These are phyloP conservation scores for Ceriagrion tenellum DNA, from an alignment of 2,888 invertebrate species.

Conservation along the genomic window DNA sequence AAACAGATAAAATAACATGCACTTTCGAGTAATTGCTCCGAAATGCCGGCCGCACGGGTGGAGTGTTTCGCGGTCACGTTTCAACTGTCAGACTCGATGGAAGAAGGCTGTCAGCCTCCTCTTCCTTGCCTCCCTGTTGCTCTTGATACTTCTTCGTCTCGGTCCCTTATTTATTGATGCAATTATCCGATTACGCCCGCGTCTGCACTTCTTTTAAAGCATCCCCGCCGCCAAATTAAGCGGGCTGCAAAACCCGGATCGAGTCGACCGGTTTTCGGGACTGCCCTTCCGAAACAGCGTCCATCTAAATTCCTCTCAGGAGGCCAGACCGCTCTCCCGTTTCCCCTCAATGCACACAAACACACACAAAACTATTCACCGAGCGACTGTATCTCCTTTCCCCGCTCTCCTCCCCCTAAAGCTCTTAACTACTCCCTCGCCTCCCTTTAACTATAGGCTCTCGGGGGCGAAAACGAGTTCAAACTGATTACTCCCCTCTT, in stretches of 20 bases:
- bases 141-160: not conserved
- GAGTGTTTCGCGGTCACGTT: not conserved
- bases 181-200: slow-evolving; percentile 1
- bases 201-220: not conserved
- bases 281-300: not conserved
- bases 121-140: not conserved
- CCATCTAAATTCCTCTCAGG: not conserved
- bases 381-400: not conserved
- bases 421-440: not conserved
- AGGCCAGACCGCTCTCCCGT: not conserved
- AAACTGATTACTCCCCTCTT: not conserved
- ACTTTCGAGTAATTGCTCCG: not conserved
- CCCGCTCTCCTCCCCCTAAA: not conserved
- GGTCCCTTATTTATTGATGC: not conserved
- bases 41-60: not conserved
- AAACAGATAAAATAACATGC: not conserved
- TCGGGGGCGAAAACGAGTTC: not conserved
- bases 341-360: too few species aligned
- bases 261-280: not conserved
- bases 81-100: not conserved
- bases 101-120: not conserved
- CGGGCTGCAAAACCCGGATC: not conserved
- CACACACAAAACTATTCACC: too few species aligned
- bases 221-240: not conserved
- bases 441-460: not conserved